Conservation (phyloP, 2,797 vertebrate genomes). For the Sus cebifrons region DNA sequence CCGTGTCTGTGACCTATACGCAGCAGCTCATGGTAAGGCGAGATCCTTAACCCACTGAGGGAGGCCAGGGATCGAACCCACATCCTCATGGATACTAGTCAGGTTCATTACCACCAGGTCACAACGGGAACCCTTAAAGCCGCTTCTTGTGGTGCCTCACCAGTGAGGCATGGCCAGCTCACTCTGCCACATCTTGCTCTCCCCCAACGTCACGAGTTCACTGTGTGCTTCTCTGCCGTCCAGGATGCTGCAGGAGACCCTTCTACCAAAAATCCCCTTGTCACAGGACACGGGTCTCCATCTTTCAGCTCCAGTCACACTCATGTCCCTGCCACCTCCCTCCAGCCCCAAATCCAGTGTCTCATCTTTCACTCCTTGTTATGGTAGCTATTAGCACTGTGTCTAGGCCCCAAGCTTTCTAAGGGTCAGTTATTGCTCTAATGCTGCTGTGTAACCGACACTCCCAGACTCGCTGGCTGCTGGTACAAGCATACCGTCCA, state of each 20-base stretch:
- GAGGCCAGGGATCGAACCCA: too few species aligned
- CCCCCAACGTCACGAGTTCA: not conserved
- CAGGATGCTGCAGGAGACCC: not conserved
- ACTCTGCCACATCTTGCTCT: not conserved
- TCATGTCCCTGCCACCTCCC: not conserved
- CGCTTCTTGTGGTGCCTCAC: not conserved
- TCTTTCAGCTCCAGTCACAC: not conserved
- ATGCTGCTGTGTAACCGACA: not conserved
- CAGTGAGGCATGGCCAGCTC: not conserved
- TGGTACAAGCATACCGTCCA: accelerated
- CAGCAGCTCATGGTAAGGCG: too few species aligned
- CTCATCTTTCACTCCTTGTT: not conserved
- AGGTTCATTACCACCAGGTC: too few species aligned
- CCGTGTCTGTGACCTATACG: too few species aligned
- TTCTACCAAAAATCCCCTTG: not conserved
- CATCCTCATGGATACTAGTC: too few species aligned
- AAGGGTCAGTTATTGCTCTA: not conserved
- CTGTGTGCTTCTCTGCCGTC: not conserved
- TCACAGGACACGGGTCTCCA: too few species aligned
- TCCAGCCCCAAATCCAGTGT: not conserved
- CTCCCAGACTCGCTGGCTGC: not conserved
- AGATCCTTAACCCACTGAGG: too few species aligned
- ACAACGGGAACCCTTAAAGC: too few species aligned
- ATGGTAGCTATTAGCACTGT: too few species aligned
- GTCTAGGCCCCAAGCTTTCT: not conserved